Conservation (phyloP, 2,113 vertebrate genomes). For the Bagarius yarrelli region DNA sequence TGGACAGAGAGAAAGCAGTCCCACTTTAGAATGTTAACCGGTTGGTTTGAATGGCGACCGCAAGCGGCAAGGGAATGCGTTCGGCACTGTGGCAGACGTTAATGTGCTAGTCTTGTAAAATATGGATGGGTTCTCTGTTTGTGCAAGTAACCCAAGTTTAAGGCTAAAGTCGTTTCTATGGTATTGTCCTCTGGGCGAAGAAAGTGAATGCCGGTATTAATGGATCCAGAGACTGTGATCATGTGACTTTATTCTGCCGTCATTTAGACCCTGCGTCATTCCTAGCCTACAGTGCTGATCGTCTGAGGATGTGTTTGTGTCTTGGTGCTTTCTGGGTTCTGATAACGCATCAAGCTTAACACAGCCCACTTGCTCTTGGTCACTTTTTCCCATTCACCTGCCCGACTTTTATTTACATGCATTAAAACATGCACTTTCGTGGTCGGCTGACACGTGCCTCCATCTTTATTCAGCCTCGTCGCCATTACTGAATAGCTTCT, state of each 20-base stretch:
- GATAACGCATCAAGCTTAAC: neutral
- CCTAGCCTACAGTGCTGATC: slow-evolving; percentile 31
- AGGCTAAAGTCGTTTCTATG: slow-evolving; percentile 6
- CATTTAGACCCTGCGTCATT: slow-evolving; percentile 30
- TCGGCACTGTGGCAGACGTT: slow-evolving; percentile 21
- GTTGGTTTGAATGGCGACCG: slow-evolving; percentile 47
- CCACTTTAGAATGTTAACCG: slow-evolving; percentile 48
- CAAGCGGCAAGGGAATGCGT: slow-evolving; percentile 9
- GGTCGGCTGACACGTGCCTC: neutral
- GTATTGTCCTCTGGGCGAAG: slow-evolving; percentile 34
- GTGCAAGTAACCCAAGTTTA: slow-evolving; percentile 12
- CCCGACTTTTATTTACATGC: neutral
- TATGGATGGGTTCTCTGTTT: neutral
- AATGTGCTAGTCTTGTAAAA: slow-evolving; percentile 16
- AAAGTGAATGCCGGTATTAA: slow-evolving; percentile 44
- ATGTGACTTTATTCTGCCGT: too few species aligned
- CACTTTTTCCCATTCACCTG: neutral
- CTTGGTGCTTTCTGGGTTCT: slow-evolving; percentile 6
- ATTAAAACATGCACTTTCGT: neutral
- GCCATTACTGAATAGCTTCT: neutral
- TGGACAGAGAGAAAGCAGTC: slow-evolving; percentile 45
- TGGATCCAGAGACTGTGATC: slow-evolving; percentile 28
- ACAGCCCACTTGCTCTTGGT: neutral
- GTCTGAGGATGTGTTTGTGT: neutral
- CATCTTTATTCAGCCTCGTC: neutral